phyloP scores from a whole-genome alignment of 2,888 invertebrate genomes.

The Cerastis rubricosa region DNA sequence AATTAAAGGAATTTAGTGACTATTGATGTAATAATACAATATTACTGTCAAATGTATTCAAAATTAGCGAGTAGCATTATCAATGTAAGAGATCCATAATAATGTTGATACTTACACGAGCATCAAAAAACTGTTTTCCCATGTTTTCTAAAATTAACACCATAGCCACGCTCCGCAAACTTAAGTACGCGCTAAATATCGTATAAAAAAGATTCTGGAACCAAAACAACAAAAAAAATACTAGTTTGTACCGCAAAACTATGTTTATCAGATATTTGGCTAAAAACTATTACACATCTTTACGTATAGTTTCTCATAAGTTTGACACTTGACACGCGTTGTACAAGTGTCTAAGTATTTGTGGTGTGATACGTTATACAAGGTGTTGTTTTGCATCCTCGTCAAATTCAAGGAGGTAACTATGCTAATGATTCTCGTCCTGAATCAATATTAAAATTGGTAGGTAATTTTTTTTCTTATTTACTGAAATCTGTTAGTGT shows the following conservation, averaged over 20 bases:
- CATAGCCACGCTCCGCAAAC: background rate
- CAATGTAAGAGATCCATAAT: background rate
- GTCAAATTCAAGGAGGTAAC: no score
- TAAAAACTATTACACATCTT: background rate
- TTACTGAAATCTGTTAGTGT: no score
- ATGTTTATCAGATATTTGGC: background rate
- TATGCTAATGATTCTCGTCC: no score
- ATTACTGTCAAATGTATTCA: background rate
- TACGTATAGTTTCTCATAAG: background rate
- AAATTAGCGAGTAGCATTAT: background rate
- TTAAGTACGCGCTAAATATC: slow-evolving; percentile 3
- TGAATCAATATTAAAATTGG: no score
- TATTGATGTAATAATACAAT: background rate
- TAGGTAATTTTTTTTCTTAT: no score
- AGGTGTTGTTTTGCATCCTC: no score
- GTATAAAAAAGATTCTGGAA: slow-evolving; percentile 24
- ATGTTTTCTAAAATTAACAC: background rate
- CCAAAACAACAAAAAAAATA: background rate
- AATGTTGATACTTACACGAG: slow-evolving; percentile 8
- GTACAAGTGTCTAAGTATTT: background rate
- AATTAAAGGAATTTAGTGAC: background rate
- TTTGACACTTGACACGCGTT: background rate
- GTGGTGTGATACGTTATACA: background rate
- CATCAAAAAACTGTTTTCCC: no score
- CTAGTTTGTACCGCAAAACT: background rate